Evolutionary conservation across 2,888 invertebrate species (phyloP).

Genomic region (Choristoneura rosaceana): DNA sequence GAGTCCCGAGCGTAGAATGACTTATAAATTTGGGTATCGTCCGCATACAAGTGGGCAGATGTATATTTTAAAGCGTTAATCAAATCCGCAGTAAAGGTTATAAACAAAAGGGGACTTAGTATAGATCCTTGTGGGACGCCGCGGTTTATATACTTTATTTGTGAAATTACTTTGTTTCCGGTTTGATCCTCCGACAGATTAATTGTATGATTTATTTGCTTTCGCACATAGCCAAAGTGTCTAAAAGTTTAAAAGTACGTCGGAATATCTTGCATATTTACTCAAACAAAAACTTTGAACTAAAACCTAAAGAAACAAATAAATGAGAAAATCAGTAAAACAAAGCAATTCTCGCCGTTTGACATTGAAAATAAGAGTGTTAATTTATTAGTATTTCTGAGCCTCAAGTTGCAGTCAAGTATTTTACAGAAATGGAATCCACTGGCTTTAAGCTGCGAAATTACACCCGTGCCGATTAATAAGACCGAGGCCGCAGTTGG

Average conservation of each 20-base stretch:
- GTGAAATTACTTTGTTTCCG: too few species aligned
- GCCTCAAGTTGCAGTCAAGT: not conserved
- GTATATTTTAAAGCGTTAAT: too few species aligned
- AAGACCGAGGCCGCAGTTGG: not conserved
- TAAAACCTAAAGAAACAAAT: not conserved
- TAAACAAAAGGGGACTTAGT: too few species aligned
- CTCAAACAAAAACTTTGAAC: not conserved
- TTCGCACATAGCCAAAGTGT: not conserved
- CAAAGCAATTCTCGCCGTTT: not conserved
- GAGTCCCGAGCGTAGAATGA: too few species aligned
- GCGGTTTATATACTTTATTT: too few species aligned
- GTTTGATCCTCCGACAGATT: too few species aligned
- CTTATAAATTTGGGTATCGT: too few species aligned
- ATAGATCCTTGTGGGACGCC: too few species aligned
- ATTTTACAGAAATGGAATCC: not conserved
- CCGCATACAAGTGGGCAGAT: too few species aligned
- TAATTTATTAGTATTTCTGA: not conserved
- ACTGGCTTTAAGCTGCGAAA: not conserved
- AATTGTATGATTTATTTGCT: too few species aligned
- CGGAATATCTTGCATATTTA: not conserved
- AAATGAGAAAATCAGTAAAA: not conserved
- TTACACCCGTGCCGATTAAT: not conserved
- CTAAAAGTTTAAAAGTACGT: not conserved
- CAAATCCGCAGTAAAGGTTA: too few species aligned
- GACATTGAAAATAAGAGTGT: not conserved